Conservation (phyloP, 2,797 vertebrate species). For the Acestrorhynchus altus region DNA sequence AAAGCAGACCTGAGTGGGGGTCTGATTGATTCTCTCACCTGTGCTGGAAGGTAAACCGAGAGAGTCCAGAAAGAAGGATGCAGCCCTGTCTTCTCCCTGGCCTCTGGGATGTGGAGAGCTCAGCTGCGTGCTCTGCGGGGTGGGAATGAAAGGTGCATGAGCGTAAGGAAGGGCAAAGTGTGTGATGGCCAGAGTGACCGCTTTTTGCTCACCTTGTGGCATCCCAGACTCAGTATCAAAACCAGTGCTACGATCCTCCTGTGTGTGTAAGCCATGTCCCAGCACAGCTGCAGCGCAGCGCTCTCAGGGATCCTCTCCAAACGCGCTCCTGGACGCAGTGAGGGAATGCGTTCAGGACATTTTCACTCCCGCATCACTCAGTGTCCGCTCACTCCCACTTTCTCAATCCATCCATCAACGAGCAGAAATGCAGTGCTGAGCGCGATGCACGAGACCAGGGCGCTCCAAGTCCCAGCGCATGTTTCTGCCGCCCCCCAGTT, state of each 20-base stretch:
- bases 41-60: constrained; percentile 75
- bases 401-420: not conserved
- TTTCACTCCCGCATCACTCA: not conserved
- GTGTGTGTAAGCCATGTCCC: constrained; percentile 65
- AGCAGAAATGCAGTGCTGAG: not conserved
- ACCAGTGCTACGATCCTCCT: constrained; percentile 58
- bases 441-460: not conserved
- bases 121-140: constrained; percentile 37
- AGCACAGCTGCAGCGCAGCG: not conserved
- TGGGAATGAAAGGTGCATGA: constrained; percentile 25
- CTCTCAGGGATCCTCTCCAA: constrained; percentile 13
- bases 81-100: constrained; percentile 33
- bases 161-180: not conserved
- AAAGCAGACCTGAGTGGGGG: not conserved
- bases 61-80: constrained; percentile 66
- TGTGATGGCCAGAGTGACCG: not conserved
- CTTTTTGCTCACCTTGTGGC: constrained; percentile 72
- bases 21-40: constrained; percentile 69
- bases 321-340: not conserved
- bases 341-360: constrained; percentile 19
- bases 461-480: not conserved
- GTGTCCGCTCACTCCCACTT: too few relatives aligned
- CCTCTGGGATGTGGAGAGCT: constrained; percentile 29
- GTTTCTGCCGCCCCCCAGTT: not conserved
- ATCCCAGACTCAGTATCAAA: constrained; percentile 62